Percentiles rank a stretch among this genome's conserved stretches.
phyloP scores from a whole-genome alignment of 2,113 vertebrate species.

The Verasper variegatus region DNA sequence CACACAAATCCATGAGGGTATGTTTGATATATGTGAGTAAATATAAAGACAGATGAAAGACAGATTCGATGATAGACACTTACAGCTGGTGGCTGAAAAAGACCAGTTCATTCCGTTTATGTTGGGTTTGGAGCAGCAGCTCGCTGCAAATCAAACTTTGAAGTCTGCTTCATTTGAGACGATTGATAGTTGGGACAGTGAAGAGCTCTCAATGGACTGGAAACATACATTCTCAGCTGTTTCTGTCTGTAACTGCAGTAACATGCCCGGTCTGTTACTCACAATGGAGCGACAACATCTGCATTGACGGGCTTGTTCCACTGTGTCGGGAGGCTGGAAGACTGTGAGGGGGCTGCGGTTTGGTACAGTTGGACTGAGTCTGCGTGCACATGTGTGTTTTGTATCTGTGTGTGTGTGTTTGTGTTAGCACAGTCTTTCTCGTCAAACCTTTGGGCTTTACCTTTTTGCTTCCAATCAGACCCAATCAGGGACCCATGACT shows the following conservation, averaged over 20 bases:
- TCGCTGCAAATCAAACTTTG: background rate
- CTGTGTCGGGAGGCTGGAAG: constrained; percentile 53
- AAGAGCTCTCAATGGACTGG: constrained; percentile 23
- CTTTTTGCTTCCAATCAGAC: constrained; percentile 40
- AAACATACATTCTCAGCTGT: constrained; percentile 72
- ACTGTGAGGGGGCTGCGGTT: constrained; percentile 56
- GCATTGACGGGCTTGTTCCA: constrained; percentile 73
- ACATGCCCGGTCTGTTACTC: constrained; percentile 62
- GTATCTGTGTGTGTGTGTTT: background rate
- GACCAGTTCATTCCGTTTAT: background rate
- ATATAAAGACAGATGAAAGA: constrained; percentile 1
- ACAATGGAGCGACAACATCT: constrained; percentile 66
- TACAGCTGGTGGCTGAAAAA: background rate
- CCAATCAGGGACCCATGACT: constrained; percentile 59
- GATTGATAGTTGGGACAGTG: constrained; percentile 35
- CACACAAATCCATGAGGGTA: background rate
- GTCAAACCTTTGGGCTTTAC: constrained; percentile 21
- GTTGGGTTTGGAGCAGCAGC: background rate
- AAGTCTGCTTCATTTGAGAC: constrained; percentile 31
- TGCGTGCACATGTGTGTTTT: constrained; percentile 1
- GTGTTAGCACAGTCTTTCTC: background rate
- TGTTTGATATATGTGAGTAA: background rate
- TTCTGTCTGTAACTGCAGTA: constrained; percentile 45
- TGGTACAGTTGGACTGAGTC: constrained; percentile 60
- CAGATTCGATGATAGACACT: background rate